Percentiles rank a stretch among this genome's conserved stretches.
phyloP scores from a whole-genome alignment of 1,140 invertebrate species.

The Copidosoma floridanum region DNA sequence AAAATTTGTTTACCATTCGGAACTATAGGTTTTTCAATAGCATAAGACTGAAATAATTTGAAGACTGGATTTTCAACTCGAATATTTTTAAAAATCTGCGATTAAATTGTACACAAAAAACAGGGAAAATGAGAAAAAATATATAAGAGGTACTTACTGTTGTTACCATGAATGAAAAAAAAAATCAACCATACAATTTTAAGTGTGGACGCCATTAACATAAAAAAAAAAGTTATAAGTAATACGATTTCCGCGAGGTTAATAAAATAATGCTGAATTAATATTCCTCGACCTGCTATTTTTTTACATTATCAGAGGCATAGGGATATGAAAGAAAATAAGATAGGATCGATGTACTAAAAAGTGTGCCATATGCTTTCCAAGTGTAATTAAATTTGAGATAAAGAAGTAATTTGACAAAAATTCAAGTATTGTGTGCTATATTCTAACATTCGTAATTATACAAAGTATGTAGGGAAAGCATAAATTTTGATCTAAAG shows the following conservation, averaged over 20 bases:
- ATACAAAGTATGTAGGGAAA: slow-evolving; percentile 8
- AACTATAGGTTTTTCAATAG: too few species aligned
- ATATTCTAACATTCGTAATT: slow-evolving; percentile 27
- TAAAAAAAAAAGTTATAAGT: slow-evolving; percentile 12
- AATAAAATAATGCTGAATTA: slow-evolving; percentile 34
- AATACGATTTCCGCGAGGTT: slow-evolving; percentile 8
- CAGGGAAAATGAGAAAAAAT: not conserved
- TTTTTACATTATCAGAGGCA: slow-evolving; percentile 44
- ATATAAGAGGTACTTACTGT: slow-evolving; percentile 7
- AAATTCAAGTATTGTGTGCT: slow-evolving; percentile 20
- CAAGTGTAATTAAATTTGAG: slow-evolving; percentile 29
- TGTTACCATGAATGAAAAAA: slow-evolving; percentile 18
- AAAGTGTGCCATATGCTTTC: slow-evolving; percentile 44
- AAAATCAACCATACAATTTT: slow-evolving; percentile 19
- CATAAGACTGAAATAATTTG: slow-evolving; percentile 4
- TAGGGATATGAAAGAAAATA: slow-evolving; percentile 31
- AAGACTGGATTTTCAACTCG: slow-evolving; percentile 10
- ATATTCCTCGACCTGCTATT: slow-evolving; percentile 48
- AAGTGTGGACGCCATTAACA: slow-evolving; percentile 17
- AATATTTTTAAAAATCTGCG: slow-evolving; percentile 3
- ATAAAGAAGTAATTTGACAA: not conserved
- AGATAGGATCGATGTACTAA: too few species aligned
- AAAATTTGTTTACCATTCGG: too few species aligned
- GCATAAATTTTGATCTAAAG: slow-evolving; percentile 1
- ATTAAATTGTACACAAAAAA: slow-evolving; percentile 2